These are phyloP conservation scores for Hipposideros armiger DNA, from an alignment of 2,113 vertebrate species.

Conservation along the genomic window DNA sequence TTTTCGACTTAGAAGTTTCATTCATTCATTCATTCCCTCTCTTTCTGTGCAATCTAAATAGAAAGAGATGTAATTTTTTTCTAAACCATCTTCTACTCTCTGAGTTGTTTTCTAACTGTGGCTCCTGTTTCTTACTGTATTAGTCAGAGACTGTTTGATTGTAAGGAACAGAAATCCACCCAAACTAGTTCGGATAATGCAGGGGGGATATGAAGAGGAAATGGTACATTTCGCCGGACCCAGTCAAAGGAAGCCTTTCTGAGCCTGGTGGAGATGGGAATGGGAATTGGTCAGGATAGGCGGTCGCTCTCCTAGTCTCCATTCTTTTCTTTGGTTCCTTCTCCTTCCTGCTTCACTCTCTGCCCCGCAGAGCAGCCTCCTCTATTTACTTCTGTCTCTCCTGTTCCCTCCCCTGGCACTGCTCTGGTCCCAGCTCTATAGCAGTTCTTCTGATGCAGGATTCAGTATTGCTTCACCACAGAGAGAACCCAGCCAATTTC, in stretches of 20 bases:
- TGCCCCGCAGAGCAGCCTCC: background rate
- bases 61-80: background rate
- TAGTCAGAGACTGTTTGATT: background rate
- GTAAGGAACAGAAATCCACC: slow-evolving; percentile 7
- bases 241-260: background rate
- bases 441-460: background rate
- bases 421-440: background rate
- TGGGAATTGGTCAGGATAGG: background rate
- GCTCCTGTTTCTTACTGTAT: slow-evolving; percentile 1
- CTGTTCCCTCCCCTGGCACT: background rate
- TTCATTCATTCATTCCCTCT: background rate
- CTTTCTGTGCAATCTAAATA: slow-evolving; percentile 31
- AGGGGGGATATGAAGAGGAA: background rate
- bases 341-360: background rate
- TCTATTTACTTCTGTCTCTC: background rate
- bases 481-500: background rate
- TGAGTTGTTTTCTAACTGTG: background rate
- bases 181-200: background rate
- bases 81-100: background rate
- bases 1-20: background rate
- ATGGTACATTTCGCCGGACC: background rate
- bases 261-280: background rate
- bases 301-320: background rate
- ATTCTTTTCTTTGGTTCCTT: background rate
- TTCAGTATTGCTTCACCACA: background rate